phyloP scores from a whole-genome alignment of 1,140 invertebrate genomes.

The Papilio polyxenes region DNA sequence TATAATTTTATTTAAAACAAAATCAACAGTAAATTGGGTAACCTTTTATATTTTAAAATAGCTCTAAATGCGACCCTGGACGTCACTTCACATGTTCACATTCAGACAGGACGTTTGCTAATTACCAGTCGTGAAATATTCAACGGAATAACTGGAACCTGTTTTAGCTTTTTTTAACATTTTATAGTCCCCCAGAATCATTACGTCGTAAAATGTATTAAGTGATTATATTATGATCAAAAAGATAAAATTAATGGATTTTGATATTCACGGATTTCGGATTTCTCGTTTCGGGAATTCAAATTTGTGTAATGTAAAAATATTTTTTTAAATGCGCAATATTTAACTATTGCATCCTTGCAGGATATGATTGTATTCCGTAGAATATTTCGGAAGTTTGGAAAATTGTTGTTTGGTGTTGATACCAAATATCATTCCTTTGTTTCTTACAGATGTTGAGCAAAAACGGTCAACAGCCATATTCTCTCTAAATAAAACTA shows the following conservation, averaged over 20 bases:
- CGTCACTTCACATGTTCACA: background rate
- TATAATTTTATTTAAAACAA: background rate
- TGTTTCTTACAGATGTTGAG: background rate
- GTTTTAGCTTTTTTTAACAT: background rate
- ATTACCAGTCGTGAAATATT: constrained; percentile 27
- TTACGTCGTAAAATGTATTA: background rate
- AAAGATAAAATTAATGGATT: background rate
- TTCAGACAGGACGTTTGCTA: constrained; percentile 17
- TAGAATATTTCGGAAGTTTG: too few relatives aligned
- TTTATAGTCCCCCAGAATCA: background rate
- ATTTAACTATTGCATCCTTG: background rate
- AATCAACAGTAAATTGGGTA: background rate
- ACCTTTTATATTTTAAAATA: background rate
- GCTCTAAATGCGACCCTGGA: constrained; percentile 4
- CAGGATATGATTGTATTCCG: background rate
- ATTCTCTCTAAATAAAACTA: background rate
- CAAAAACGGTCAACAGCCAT: background rate
- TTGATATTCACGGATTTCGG: background rate
- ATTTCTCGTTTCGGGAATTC: background rate
- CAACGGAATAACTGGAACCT: background rate
- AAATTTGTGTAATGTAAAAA: too few relatives aligned
- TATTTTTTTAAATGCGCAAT: background rate
- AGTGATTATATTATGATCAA: background rate
- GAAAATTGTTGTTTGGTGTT: too few relatives aligned
- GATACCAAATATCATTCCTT: too few relatives aligned